These are phyloP conservation scores for Etheostoma nigrum DNA, from an alignment of 2,797 vertebrate species.

Conservation along the genomic window DNA sequence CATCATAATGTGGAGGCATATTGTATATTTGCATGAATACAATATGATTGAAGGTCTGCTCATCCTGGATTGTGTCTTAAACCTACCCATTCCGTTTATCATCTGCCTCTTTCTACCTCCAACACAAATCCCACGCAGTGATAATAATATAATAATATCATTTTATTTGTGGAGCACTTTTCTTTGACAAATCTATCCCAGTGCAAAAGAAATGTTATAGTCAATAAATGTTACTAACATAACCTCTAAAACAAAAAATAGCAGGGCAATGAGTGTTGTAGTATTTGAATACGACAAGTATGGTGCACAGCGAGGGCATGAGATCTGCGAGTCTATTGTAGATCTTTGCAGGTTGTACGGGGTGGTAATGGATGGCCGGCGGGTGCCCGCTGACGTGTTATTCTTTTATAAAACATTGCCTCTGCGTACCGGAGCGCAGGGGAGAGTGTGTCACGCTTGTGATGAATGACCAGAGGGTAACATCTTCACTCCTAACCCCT, in stretches of 20 bases:
- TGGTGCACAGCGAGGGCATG: slow-evolving; percentile 22
- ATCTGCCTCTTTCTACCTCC: slow-evolving; percentile 77
- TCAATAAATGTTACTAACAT: too few species aligned
- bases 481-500: slow-evolving; percentile 88
- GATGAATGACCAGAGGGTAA: slow-evolving; percentile 87
- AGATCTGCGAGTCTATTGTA: slow-evolving; percentile 57
- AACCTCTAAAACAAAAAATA: not conserved
- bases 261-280: slow-evolving; percentile 5
- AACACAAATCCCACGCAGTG: slow-evolving; percentile 72
- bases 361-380: slow-evolving; percentile 86
- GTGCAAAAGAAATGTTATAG: too few species aligned
- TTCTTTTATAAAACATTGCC: slow-evolving; percentile 91
- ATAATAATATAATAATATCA: slow-evolving; percentile 1
- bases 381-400: slow-evolving; percentile 86
- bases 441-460: slow-evolving; percentile 84
- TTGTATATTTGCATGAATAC: not conserved
- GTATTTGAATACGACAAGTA: slow-evolving; percentile 42
- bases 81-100: slow-evolving; percentile 29
- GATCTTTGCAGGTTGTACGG: slow-evolving; percentile 65
- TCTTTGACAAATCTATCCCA: too few species aligned
- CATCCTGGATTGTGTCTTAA: slow-evolving; percentile 27
- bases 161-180: too few species aligned
- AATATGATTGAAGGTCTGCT: slow-evolving; percentile 21
- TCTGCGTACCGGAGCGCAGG: slow-evolving; percentile 81
- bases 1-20: not conserved